Conservation (phyloP, 2,797 vertebrate genomes). For the Sebastes elongatus region DNA sequence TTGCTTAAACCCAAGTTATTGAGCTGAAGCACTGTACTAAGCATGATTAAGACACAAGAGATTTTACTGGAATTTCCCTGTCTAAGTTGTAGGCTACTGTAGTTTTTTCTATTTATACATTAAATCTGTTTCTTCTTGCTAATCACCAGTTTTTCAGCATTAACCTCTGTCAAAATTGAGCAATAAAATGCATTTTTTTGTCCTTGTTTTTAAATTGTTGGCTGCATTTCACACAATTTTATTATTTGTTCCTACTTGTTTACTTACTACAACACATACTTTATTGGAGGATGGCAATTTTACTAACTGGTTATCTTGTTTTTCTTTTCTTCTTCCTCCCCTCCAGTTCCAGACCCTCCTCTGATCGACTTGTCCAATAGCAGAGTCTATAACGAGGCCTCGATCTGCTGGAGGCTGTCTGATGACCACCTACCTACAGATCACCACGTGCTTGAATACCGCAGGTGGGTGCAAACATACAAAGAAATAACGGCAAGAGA, state of each 20-base stretch:
- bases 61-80: constrained; percentile 8
- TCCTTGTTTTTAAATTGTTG: background rate
- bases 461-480: constrained; percentile 58
- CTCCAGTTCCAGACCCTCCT: constrained; percentile 89
- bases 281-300: background rate
- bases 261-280: background rate
- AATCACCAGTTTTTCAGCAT: background rate
- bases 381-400: constrained; percentile 90
- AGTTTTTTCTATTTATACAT: background rate
- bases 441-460: constrained; percentile 90
- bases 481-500: background rate
- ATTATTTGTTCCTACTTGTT: background rate
- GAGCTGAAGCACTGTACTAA: constrained; percentile 11
- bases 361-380: constrained; percentile 90
- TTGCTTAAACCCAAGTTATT: constrained; percentile 32
- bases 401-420: constrained; percentile 90
- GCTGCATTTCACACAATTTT: background rate
- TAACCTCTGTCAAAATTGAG: too few species aligned
- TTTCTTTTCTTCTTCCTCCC: background rate
- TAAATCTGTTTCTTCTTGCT: background rate
- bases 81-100: background rate
- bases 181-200: too few species aligned
- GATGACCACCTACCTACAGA: constrained; percentile 88
- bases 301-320: background rate
- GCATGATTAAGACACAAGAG: constrained; percentile 8